Evolutionary conservation across 2,797 vertebrate genomes (phyloP).

Genomic region (Delichon dasypus): DNA sequence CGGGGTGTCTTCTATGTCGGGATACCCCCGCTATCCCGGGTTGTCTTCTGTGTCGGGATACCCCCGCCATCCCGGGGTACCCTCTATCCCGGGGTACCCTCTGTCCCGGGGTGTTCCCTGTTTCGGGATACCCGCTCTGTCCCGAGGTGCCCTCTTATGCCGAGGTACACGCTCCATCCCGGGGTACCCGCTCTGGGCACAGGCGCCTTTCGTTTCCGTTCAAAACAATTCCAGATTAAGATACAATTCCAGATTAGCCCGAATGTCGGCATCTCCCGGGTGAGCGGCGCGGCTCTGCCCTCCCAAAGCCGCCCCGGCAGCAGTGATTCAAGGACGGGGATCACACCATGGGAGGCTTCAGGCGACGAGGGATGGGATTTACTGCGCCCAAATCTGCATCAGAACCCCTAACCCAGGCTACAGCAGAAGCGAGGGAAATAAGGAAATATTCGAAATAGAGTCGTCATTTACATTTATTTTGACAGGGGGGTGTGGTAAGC

Average conservation of each 20-base stretch:
- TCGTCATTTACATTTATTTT: not conserved
- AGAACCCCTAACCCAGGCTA: not conserved
- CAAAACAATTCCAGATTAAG: too few relatives aligned
- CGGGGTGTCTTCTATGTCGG: not conserved
- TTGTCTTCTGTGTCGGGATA: not conserved
- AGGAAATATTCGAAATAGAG: not conserved
- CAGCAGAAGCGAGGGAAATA: not conserved
- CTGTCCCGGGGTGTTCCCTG: not conserved
- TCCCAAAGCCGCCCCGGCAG: not conserved
- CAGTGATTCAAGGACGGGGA: not conserved
- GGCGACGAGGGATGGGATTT: not conserved
- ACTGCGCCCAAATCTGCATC: not conserved
- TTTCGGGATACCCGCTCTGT: not conserved
- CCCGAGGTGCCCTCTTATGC: not conserved
- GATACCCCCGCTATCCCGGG: not conserved
- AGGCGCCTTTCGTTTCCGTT: too few relatives aligned
- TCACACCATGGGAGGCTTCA: fast-evolving
- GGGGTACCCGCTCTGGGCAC: too few relatives aligned
- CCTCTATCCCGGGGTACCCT: not conserved
- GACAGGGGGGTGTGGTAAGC: not conserved
- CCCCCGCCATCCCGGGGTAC: not conserved
- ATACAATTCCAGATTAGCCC: not conserved
- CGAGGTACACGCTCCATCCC: too few relatives aligned
- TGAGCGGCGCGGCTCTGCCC: not conserved
- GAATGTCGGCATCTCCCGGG: not conserved